Conservation (phyloP, 2,113 vertebrate genomes). For the Bufo gargarizans region DNA sequence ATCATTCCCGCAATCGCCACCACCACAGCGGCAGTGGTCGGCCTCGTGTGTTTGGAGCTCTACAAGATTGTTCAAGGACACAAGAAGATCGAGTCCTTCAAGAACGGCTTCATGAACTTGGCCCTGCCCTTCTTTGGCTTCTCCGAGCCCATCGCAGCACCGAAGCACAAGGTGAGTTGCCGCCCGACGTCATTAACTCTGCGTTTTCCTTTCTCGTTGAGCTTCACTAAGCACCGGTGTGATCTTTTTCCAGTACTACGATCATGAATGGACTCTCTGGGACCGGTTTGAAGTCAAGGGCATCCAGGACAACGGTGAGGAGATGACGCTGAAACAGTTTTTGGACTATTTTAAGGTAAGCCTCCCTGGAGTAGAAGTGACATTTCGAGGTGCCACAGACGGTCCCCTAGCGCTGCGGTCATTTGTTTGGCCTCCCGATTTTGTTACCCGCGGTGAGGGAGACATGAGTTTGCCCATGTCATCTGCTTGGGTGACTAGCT, state of each 20-base stretch:
- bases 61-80: conserved; percentile 89
- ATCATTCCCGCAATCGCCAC: conserved; percentile 96
- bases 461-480: not conserved
- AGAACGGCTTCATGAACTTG: conserved; percentile 94
- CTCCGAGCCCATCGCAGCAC: conserved; percentile 90
- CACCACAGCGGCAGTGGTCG: conserved; percentile 87
- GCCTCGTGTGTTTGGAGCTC: conserved; percentile 90
- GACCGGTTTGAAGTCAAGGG: conserved; percentile 92
- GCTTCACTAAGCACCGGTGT: too few relatives aligned
- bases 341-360: conserved; percentile 89
- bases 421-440: too few relatives aligned
- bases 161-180: conserved; percentile 82
- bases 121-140: conserved; percentile 92
- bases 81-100: conserved; percentile 81
- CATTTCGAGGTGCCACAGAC: too few relatives aligned
- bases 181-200: not conserved
- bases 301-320: conserved; percentile 81
- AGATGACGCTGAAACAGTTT: conserved; percentile 92
- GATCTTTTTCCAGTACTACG: conserved; percentile 79
- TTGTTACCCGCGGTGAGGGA: too few relatives aligned
- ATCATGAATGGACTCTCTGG: conserved; percentile 92
- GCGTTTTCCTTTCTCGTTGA: not conserved
- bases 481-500: not conserved
- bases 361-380: too few relatives aligned
- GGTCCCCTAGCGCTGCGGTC: too few relatives aligned